phyloP scores from a whole-genome alignment of 2,888 invertebrate genomes.

The Chirona hameri region DNA sequence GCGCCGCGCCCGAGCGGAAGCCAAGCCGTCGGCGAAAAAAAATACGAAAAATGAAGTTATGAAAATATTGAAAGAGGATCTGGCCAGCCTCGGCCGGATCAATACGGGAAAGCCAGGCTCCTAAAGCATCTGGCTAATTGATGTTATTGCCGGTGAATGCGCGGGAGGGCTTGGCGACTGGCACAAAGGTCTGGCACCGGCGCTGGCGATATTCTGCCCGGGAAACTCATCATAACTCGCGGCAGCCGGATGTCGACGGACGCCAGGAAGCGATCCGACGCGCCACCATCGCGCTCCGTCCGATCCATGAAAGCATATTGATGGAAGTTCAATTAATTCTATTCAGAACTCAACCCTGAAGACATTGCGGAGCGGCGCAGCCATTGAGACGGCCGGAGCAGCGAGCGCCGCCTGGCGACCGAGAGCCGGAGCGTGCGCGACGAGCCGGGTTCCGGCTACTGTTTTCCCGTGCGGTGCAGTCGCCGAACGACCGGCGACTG shows the following conservation, averaged over 20 bases:
- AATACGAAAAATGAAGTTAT: slow-evolving; percentile 26
- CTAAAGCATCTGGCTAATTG: slow-evolving; percentile 12
- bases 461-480: neutral
- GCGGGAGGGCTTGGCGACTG: neutral
- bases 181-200: neutral
- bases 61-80: slow-evolving; percentile 13
- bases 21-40: slow-evolving; percentile 6
- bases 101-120: neutral
- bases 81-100: neutral
- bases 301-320: slow-evolving; percentile 6
- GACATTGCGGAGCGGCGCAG: neutral
- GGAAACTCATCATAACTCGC: slow-evolving; percentile 7
- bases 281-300: neutral
- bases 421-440: neutral
- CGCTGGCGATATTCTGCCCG: neutral
- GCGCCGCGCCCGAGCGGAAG: neutral
- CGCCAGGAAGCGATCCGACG: neutral
- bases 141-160: slow-evolving; percentile 23
- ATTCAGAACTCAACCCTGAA: neutral
- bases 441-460: neutral
- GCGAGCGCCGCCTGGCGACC: neutral
- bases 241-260: neutral
- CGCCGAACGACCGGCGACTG: neutral
- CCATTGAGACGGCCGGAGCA: neutral
- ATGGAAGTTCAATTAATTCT: slow-evolving; percentile 24